Conservation (phyloP, 2,888 invertebrate species). For the Labia minor region DNA sequence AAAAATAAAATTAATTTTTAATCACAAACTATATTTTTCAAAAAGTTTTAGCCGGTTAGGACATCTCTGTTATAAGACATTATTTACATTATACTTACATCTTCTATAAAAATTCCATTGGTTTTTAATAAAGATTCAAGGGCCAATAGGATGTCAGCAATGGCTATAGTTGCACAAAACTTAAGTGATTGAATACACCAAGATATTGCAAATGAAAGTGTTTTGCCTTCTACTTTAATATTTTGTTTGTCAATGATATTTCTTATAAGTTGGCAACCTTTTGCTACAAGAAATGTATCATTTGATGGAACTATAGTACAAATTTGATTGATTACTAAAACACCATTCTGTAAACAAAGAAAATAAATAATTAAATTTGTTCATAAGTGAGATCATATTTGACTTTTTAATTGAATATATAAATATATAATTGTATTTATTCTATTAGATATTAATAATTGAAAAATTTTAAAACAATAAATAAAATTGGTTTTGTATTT, state of each 20-base stretch:
- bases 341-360: constrained; percentile 26
- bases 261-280: constrained; percentile 46
- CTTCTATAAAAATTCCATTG: constrained; percentile 27
- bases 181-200: constrained; percentile 36
- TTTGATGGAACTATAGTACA: constrained; percentile 32
- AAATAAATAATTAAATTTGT: background rate
- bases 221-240: constrained; percentile 36
- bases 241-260: constrained; percentile 46
- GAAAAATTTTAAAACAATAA: background rate
- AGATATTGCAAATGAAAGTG: constrained; percentile 30
- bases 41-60: too few species aligned
- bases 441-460: constrained; percentile 3
- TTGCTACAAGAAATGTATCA: constrained; percentile 45
- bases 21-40: background rate
- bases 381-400: too few species aligned
- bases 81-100: too few species aligned
- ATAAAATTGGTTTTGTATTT: too few species aligned
- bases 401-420: too few species aligned
- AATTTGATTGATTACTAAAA: constrained; percentile 26
- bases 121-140: constrained; percentile 35
- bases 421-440: too few species aligned
- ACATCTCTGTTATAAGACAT: too few species aligned
- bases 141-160: constrained; percentile 34
- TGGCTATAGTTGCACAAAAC: constrained; percentile 30
- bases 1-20: background rate